Conservation (phyloP, 2,113 vertebrate species). For the Leptosomus discolor region DNA sequence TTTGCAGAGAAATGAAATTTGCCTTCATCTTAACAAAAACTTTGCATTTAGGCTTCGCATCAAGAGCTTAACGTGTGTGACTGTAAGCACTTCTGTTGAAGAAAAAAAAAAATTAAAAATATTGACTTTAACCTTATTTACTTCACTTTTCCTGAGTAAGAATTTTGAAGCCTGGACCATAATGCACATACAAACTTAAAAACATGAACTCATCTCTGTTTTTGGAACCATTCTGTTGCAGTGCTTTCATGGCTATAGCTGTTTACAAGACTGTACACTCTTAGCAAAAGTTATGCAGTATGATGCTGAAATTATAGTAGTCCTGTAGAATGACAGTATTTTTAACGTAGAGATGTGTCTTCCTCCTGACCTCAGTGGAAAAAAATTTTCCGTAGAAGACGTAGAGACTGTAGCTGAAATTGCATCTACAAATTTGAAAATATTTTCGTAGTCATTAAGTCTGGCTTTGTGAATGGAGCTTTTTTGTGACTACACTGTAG, state of each 20-base stretch:
- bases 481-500: fast-evolving
- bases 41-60: not conserved
- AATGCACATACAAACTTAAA: not conserved
- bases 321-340: not conserved
- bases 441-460: not conserved
- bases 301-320: not conserved
- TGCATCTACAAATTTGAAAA: not conserved
- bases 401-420: not conserved
- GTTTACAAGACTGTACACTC: not conserved
- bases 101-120: not conserved
- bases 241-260: not conserved
- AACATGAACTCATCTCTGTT: fast-evolving
- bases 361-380: not conserved
- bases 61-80: not conserved
- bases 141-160: not conserved
- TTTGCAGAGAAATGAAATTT: not conserved
- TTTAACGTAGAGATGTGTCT: not conserved
- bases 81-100: not conserved
- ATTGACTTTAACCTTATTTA: not conserved
- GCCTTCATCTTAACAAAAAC: not conserved
- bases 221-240: not conserved
- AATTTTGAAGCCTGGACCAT: not conserved
- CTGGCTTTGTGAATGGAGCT: not conserved
- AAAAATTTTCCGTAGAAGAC: not conserved
- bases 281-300: not conserved